Conservation (phyloP, 2,797 vertebrate genomes). For the Xenentodon cancila region DNA sequence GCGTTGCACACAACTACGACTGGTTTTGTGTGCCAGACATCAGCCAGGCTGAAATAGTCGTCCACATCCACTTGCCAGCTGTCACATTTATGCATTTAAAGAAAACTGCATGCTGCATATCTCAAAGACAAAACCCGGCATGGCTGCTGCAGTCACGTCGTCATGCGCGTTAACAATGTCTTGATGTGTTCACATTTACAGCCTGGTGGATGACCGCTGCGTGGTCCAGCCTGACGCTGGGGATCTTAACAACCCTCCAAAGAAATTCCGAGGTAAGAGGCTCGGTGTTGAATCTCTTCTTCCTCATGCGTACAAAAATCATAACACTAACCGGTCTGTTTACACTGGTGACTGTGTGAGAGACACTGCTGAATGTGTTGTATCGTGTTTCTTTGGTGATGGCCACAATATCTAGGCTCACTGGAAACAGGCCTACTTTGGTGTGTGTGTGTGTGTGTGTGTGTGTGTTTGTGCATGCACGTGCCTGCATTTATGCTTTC, state of each 20-base stretch:
- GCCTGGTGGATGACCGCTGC: slow-evolving; percentile 97
- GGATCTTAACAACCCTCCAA: slow-evolving; percentile 97
- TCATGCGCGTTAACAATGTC: no score
- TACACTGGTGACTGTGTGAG: slow-evolving; percentile 37
- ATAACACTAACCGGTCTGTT: slow-evolving; percentile 51
- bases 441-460: slow-evolving; percentile 38
- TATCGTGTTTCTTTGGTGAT: slow-evolving; percentile 71
- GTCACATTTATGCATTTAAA: no score
- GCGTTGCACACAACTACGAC: neutral
- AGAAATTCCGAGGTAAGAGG: slow-evolving; percentile 96
- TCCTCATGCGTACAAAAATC: slow-evolving; percentile 32
- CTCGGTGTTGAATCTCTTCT: neutral
- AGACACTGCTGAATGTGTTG: slow-evolving; percentile 60
- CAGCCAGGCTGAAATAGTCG: neutral
- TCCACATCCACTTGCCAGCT: neutral
- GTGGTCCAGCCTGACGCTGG: slow-evolving; percentile 98
- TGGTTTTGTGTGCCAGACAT: neutral
- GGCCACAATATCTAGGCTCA: slow-evolving; percentile 56
- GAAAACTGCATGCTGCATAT: no score
- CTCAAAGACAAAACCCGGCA: no score
- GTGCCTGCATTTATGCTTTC: neutral
- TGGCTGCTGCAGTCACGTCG: no score
- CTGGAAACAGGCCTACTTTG: slow-evolving; percentile 56
- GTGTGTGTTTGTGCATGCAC: neutral
- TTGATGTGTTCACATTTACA: slow-evolving; percentile 53